phyloP scores from a whole-genome alignment of 2,797 vertebrate species.

The Champsocephalus esox region DNA sequence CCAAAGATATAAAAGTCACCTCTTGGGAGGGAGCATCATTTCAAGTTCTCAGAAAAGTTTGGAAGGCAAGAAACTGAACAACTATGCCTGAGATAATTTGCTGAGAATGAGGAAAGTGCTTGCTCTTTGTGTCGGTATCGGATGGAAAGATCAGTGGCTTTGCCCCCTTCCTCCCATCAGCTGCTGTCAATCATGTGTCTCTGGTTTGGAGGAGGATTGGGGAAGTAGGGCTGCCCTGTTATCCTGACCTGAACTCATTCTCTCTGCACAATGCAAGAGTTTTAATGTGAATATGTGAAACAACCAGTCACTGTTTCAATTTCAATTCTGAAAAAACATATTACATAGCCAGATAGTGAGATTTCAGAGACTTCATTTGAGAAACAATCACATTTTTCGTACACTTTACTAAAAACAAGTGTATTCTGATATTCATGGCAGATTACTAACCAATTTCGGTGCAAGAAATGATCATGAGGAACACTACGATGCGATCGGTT shows the following conservation, averaged over 20 bases:
- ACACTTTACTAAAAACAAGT: slow-evolving; percentile 14
- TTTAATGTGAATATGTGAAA: background rate
- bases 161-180: slow-evolving; percentile 1
- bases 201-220: slow-evolving; percentile 36
- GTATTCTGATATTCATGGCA: background rate
- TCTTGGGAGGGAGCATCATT: slow-evolving; percentile 43
- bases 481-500: background rate
- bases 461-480: slow-evolving; percentile 21
- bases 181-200: slow-evolving; percentile 66
- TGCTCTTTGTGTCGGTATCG: slow-evolving; percentile 24
- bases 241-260: slow-evolving; percentile 62
- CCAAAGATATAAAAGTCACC: slow-evolving; percentile 51
- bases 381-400: background rate
- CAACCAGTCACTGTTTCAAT: background rate
- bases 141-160: slow-evolving; percentile 40
- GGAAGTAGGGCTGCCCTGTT: slow-evolving; percentile 43
- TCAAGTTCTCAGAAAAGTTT: slow-evolving; percentile 43
- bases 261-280: slow-evolving; percentile 28
- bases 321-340: slow-evolving; percentile 3
- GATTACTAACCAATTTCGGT: background rate
- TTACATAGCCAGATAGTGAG: background rate
- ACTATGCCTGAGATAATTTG: slow-evolving; percentile 43
- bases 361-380: background rate
- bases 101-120: slow-evolving; percentile 32
- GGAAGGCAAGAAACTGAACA: slow-evolving; percentile 41